These are phyloP conservation scores for Hyperoplus immaculatus DNA, from an alignment of 2,797 vertebrate species.

Conservation along the genomic window DNA sequence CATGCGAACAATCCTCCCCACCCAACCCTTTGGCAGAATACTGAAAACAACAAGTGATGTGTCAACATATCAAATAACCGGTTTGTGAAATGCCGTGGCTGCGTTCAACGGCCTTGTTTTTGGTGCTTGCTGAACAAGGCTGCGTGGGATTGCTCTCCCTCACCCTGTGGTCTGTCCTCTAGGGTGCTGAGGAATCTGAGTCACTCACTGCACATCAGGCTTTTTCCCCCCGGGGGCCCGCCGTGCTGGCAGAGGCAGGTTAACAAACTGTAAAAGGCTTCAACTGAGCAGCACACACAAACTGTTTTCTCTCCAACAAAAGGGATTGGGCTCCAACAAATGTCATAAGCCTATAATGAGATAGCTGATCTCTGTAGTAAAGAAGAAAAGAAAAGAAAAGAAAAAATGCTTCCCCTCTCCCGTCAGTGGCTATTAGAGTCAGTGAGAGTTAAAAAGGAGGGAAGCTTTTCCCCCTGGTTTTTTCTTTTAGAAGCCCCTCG, in stretches of 20 bases:
- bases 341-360: conserved; percentile 97
- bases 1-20: conserved; percentile 57
- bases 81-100: conserved; percentile 72
- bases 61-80: conserved; percentile 80
- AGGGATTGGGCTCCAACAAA: conserved; percentile 92
- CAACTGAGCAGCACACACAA: conserved; percentile 94
- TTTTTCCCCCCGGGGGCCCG: conserved; percentile 69
- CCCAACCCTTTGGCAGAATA: conserved; percentile 60
- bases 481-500: conserved; percentile 81
- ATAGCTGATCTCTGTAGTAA: conserved; percentile 90
- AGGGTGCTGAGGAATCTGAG: conserved; percentile 78
- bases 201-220: conserved; percentile 79
- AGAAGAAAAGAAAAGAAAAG: conserved; percentile 76
- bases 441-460: conserved; percentile 84
- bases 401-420: conserved; percentile 89
- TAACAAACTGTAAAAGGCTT: conserved; percentile 91
- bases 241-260: conserved; percentile 84
- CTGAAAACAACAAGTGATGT: conserved; percentile 65
- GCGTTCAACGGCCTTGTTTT: conserved; percentile 71
- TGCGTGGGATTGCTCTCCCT: conserved; percentile 81
- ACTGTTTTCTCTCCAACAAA: conserved; percentile 90
- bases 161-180: conserved; percentile 80
- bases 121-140: conserved; percentile 83
- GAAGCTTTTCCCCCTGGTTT: conserved; percentile 64
- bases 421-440: conserved; percentile 87